Evolutionary conservation across 2,113 vertebrate species (phyloP).

Genomic region (Donacobius atricapilla): DNA sequence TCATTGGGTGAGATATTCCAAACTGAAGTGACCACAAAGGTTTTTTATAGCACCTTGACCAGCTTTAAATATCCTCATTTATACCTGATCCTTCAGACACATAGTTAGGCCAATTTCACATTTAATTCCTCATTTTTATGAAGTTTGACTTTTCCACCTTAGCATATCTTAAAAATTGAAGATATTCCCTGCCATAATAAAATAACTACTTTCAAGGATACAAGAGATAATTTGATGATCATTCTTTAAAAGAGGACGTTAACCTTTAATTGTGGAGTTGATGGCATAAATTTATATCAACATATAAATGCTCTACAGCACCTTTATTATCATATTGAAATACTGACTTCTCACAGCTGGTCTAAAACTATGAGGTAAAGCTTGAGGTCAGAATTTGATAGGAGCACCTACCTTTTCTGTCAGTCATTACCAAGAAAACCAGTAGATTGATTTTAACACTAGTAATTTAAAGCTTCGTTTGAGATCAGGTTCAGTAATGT

Average conservation of each 20-base stretch:
- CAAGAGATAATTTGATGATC: not conserved
- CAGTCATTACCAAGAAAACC: not conserved
- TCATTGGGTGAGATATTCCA: not conserved
- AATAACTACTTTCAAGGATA: conserved; percentile 10
- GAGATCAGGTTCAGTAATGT: not conserved
- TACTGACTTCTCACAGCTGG: not conserved
- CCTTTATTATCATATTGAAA: not conserved
- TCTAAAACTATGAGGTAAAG: not conserved
- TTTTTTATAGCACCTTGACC: not conserved
- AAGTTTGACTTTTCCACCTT: conserved; percentile 17
- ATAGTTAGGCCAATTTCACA: not conserved
- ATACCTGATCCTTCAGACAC: not conserved
- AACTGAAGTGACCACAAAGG: not conserved
- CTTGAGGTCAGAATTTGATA: conserved; percentile 18
- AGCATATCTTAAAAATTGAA: conserved; percentile 19
- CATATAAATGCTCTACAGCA: conserved; percentile 1
- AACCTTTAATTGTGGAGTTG: conserved; percentile 7
- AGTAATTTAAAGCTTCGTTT: not conserved
- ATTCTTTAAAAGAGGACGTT: conserved; percentile 12
- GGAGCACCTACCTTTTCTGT: not conserved
- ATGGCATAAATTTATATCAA: conserved; percentile 5
- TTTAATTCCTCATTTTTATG: not conserved
- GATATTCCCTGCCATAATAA: conserved; percentile 21
- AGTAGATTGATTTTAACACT: not conserved
- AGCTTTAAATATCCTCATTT: not conserved